These are phyloP conservation scores for Thermophis baileyi DNA, from an alignment of 2,113 vertebrate species.

Conservation along the genomic window DNA sequence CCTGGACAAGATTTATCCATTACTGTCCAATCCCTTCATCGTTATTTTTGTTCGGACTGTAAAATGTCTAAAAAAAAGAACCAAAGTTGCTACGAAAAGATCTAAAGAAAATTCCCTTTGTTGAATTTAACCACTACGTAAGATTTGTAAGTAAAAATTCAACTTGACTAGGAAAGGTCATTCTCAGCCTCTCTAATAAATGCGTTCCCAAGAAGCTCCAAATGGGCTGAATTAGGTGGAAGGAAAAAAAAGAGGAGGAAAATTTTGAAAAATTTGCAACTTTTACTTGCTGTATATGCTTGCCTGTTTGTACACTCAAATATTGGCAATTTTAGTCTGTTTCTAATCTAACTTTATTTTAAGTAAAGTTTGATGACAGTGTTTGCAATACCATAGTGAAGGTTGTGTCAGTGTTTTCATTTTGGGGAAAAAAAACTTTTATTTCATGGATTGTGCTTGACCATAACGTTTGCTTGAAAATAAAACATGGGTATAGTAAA, in stretches of 20 bases:
- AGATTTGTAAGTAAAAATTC: slow-evolving; percentile 8
- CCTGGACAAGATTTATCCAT: slow-evolving; percentile 11
- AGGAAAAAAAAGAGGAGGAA: background rate
- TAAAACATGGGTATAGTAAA: slow-evolving; percentile 70
- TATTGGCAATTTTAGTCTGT: slow-evolving; percentile 8
- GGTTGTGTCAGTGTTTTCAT: slow-evolving; percentile 82
- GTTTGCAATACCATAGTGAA: slow-evolving; percentile 83
- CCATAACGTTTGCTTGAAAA: slow-evolving; percentile 73
- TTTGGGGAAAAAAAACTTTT: slow-evolving; percentile 62
- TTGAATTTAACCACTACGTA: background rate
- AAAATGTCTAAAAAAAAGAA: slow-evolving; percentile 52
- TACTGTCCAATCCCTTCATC: slow-evolving; percentile 41
- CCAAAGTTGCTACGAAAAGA: slow-evolving; percentile 46
- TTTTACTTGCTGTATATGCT: slow-evolving; percentile 39
- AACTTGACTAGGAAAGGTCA: slow-evolving; percentile 56
- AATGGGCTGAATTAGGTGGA: slow-evolving; percentile 27
- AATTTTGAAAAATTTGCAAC: slow-evolving; percentile 17
- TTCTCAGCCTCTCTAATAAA: slow-evolving; percentile 56
- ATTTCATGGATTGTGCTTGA: slow-evolving; percentile 75
- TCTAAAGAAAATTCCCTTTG: slow-evolving; percentile 20
- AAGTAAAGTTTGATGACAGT: slow-evolving; percentile 65
- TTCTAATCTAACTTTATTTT: slow-evolving; percentile 36
- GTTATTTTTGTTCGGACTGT: slow-evolving; percentile 45
- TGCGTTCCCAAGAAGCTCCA: slow-evolving; percentile 42
- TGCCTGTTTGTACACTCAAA: slow-evolving; percentile 59